Base-by-base conservation (phyloP, 1,140 invertebrate genomes). In the Papilio polyxenes region DNA sequence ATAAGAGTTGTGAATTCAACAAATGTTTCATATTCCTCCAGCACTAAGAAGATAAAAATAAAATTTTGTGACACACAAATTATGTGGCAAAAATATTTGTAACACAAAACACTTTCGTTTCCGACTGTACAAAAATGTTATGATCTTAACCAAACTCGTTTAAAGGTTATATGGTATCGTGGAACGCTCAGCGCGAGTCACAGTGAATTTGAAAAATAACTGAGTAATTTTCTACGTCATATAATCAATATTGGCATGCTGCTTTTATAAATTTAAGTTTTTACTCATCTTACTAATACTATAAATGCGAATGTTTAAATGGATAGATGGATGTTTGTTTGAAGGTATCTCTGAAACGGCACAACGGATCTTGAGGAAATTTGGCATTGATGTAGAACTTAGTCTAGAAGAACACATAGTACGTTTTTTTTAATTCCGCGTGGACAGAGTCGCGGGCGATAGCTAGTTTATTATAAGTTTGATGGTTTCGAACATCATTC, bases 111-210 rank as follows among this genome's bases (percentile, higher is more conserved):
- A 56, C 49, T 77, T 77, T 13, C 6, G 75, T 31, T 7, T 77
- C 0, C 20, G 75, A 77, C 75, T 77, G 75, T 56, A 53, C 49
- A 77, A n/a, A 76, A 76, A 76, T 77, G 49, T 77, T 77, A 77
- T 77, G 48, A 77, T 77, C 75, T 56, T 23, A 53, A 49, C 74
- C 74, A 49, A 75, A 77, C 75, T 53, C 6, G 75, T 77, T 77
- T 77, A 23, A 77, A 77, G 75, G 75, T 77, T 72, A 77, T 49
- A 75, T 48, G 44, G 49, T 49, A 51, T 23, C 23, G 49, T 23
- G 75, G 75, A 77, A 77, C 53, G 75, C 31, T 37, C 44, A 49
- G 11, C 48, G 75, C 20, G 75, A 31, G 49, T 3, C 53, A 56
- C 65, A 37, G 10, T 69, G 11, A 69, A 72, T 72, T 72, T 72